Base-by-base conservation (phyloP, 2,113 vertebrate genomes). In the Trinectes maculatus region DNA sequence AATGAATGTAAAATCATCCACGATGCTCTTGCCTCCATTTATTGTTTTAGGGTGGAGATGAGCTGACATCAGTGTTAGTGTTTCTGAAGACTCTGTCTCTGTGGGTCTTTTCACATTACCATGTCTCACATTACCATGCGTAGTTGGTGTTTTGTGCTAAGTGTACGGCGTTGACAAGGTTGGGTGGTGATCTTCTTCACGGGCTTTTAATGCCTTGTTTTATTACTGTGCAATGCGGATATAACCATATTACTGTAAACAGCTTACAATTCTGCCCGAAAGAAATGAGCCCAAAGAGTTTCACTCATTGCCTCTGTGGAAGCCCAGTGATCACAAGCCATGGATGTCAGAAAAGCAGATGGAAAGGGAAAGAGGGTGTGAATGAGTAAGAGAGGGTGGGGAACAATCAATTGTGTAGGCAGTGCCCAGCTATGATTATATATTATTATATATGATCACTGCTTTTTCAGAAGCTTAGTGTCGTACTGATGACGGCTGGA, bases 1-100 rank as follows among this genome's bases (percentile, higher is more conserved):
- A 87, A 88, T 88, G 48, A 91, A 89, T 84, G 71, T 78, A 88
- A 87, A 85, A 88, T 85, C 71, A 74, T 65, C 75, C 56, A 73
- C 60, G 79, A 85, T 79, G 79, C 71, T 77, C 63, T 65, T 74
- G 67, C 68, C 36, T 63, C 76, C 56, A 46, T 84, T 76, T 77
- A 86, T 81, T 82, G 77, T 84, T 82, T 84, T 59, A 21, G 77
- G 71, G 44, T 57, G 69, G 56, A 74, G 75, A 83, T 83, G 80
- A 86, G 78, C 69, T 59, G 81, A 75, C 73, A 79, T 75, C 70
- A 65, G 52, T 68, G 61, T 68, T 58, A 28, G 29, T 44, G 33
- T 48, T 64, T 65, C 65, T 54, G 58, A 70, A 76, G 67, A 68
- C 36, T 77, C 62, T 54, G 52, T 63, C 33, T 60, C 6, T 54